Evolutionary conservation across 2,888 invertebrate genomes (phyloP).

Genomic region (Diadegma fenestrale): DNA sequence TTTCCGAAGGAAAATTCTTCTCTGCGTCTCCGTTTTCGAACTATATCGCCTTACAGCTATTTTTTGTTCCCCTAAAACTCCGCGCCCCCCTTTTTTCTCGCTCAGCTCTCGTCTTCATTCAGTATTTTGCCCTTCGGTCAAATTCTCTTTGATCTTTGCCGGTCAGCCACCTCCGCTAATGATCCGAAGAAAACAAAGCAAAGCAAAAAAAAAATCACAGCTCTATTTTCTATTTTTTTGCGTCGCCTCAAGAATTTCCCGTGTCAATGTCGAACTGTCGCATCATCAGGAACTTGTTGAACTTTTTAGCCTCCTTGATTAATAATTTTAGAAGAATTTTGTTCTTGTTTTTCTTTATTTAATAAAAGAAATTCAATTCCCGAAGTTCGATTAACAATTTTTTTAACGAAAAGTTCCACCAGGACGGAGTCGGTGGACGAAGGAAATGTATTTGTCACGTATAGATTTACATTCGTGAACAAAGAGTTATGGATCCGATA

Average conservation of each 20-base stretch:
- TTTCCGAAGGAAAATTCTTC: constrained; percentile 26
- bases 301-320: neutral
- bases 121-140: constrained; percentile 46
- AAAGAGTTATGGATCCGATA: constrained; percentile 20
- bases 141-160: constrained; percentile 79
- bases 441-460: constrained; percentile 4
- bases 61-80: constrained; percentile 7
- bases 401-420: neutral
- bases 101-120: neutral
- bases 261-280: neutral
- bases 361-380: neutral
- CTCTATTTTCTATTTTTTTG: constrained; percentile 38
- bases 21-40: constrained; percentile 15
- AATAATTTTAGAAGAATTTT: neutral
- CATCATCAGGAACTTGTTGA: neutral
- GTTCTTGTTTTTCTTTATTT: too few species aligned
- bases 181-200: constrained; percentile 68
- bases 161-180: constrained; percentile 74
- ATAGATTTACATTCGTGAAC: constrained; percentile 8
- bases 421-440: neutral
- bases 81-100: constrained; percentile 27
- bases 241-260: neutral
- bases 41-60: constrained; percentile 60
- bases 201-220: constrained; percentile 15
- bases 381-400: neutral